phyloP scores from a whole-genome alignment of 2,113 vertebrate species.

The Cyprinodon tularosa region DNA sequence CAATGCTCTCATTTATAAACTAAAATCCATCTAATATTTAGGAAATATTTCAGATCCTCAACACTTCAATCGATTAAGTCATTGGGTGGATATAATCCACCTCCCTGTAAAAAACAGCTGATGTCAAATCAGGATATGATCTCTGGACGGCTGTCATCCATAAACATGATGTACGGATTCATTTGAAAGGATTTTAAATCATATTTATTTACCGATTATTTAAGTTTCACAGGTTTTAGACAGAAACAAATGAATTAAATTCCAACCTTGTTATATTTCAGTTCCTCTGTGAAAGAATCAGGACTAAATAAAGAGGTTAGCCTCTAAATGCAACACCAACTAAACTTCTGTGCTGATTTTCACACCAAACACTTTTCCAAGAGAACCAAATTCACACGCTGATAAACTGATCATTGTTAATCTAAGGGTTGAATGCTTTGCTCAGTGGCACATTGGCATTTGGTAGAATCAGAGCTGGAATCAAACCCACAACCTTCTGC shows the following conservation, averaged over 20 bases:
- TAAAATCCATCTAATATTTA: too few relatives aligned
- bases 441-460: neutral
- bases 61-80: too few relatives aligned
- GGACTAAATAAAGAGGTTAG: neutral
- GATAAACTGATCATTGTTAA: neutral
- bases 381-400: neutral
- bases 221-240: neutral
- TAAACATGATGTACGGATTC: neutral
- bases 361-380: neutral
- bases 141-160: too few relatives aligned
- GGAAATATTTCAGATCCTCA: too few relatives aligned
- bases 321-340: neutral
- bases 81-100: too few relatives aligned
- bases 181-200: neutral
- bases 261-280: neutral
- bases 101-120: too few relatives aligned
- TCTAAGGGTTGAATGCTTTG: neutral
- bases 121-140: too few relatives aligned
- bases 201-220: neutral
- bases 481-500: neutral
- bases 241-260: neutral
- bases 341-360: neutral
- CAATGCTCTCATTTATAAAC: too few relatives aligned
- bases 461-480: neutral
- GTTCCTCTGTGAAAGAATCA: neutral